Evolutionary conservation across 1,140 invertebrate species (phyloP), one percentile per base, ranked within the genome.

Genomic region (Neomicropteryx cornuta): DNA sequence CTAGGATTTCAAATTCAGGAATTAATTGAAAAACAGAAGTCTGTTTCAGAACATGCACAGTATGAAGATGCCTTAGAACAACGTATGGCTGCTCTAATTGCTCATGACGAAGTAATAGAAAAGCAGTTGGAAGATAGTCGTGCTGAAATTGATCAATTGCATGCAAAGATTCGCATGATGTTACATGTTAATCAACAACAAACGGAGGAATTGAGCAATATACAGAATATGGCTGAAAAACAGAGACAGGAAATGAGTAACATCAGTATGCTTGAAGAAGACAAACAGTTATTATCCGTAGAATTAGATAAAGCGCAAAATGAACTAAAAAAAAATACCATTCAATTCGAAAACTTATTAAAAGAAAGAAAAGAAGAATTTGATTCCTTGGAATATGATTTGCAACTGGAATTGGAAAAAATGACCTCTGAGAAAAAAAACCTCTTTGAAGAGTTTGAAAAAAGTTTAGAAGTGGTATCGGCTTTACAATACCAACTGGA

Each of bases 61-160:
- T 61, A 69, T 38, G 71, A 75, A 57, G 68, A 75, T 45, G 56
- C 72, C 38, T 50, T 77, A 28, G 61, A 71, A 18, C 53, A 60
- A 41, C 60, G 70, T 21, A 47, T 78, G 27, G 57, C 65, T 4
- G 58, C 69, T 29, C 50, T 82, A 0, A 64, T 61, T 18, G 60
- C 67, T 2, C 68, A 71, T 22, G 72, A 80, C 44, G 71, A 74
- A 46, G 61, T 71, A 17, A 54, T 72, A 24, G 72, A 66, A 35
- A 61, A 66, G 33, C 68, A 73, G 45, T 46, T 79, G 1, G 53
- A 72, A 37, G 60, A 70, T 44, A 59, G n/a, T n/a, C n/a, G n/a
- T n/a, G n/a, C n/a, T n/a, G 76, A 81, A 48, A 78, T 76, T 44
- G 60, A 73, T 41, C 68, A 75, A 27, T 42, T 76, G 13, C 57